A percentile compares a stretch with the other conserved stretches of the same genome.
These are phyloP conservation scores for Nematopogon swammerdamellus DNA, from an alignment of 2,888 invertebrate genomes.

Conservation along the genomic window DNA sequence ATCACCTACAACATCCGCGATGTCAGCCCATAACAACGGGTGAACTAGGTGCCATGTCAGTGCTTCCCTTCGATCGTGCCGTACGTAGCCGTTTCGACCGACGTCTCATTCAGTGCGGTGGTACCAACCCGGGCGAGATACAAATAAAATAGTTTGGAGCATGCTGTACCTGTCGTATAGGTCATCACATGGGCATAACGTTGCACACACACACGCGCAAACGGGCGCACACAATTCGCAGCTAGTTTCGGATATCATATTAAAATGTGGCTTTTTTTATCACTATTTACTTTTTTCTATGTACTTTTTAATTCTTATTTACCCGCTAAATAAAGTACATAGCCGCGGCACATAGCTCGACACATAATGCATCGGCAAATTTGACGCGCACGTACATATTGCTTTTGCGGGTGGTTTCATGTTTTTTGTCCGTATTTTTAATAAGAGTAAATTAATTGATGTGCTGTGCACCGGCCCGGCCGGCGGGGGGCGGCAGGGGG, in stretches of 20 bases:
- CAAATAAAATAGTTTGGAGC: too few relatives aligned
- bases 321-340: neutral
- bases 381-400: neutral
- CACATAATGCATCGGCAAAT: neutral
- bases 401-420: neutral
- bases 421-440: neutral
- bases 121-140: too few relatives aligned
- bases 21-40: too few relatives aligned
- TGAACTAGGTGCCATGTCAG: too few relatives aligned
- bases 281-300: conserved; percentile 56
- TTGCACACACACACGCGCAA: neutral
- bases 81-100: too few relatives aligned
- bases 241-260: conserved; percentile 25
- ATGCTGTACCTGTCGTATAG: too few relatives aligned
- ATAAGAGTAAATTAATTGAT: neutral
- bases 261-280: conserved; percentile 55
- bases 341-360: neutral
- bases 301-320: conserved; percentile 17
- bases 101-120: too few relatives aligned
- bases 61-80: too few relatives aligned
- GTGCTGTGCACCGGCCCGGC: neutral
- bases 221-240: neutral
- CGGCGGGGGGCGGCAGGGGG: neutral
- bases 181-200: too few relatives aligned
- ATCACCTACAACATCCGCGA: too few relatives aligned